These are phyloP conservation scores for Cotesia congregata DNA, from an alignment of 2,888 invertebrate species.

Conservation along the genomic window DNA sequence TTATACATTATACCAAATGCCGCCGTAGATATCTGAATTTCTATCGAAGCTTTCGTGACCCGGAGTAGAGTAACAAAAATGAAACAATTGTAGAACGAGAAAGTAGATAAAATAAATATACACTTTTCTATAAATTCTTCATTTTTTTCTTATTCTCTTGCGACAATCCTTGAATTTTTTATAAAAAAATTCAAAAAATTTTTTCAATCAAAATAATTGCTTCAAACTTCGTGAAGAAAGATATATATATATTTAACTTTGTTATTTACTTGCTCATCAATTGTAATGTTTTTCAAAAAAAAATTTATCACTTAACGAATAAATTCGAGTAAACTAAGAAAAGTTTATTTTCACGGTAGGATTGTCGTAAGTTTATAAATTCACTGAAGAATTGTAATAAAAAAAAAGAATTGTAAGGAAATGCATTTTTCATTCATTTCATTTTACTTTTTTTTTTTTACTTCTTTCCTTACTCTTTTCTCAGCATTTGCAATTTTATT, in stretches of 20 bases:
- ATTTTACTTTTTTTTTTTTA: background rate
- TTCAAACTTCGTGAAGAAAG: too few relatives aligned
- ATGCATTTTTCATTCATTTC: background rate
- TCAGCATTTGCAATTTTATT: background rate
- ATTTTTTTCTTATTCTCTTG: too few relatives aligned
- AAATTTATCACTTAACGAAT: too few relatives aligned
- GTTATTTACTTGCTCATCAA: too few relatives aligned
- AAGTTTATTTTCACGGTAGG: background rate
- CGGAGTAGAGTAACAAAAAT: background rate
- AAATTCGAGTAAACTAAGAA: background rate
- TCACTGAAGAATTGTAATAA: background rate
- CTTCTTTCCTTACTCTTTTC: background rate
- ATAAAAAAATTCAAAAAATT: too few relatives aligned
- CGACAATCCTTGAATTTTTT: too few relatives aligned
- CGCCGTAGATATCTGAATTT: background rate
- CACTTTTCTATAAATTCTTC: too few relatives aligned
- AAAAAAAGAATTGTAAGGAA: background rate
- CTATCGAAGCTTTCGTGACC: background rate
- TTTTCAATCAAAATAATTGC: too few relatives aligned
- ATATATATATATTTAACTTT: too few relatives aligned
- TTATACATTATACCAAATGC: background rate
- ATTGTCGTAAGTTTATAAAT: background rate
- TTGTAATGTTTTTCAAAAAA: too few relatives aligned
- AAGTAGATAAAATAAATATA: too few relatives aligned
- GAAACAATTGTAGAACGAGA: background rate